Evolutionary conservation across 2,113 vertebrate species (phyloP).

Genomic region (Platanista minor): DNA sequence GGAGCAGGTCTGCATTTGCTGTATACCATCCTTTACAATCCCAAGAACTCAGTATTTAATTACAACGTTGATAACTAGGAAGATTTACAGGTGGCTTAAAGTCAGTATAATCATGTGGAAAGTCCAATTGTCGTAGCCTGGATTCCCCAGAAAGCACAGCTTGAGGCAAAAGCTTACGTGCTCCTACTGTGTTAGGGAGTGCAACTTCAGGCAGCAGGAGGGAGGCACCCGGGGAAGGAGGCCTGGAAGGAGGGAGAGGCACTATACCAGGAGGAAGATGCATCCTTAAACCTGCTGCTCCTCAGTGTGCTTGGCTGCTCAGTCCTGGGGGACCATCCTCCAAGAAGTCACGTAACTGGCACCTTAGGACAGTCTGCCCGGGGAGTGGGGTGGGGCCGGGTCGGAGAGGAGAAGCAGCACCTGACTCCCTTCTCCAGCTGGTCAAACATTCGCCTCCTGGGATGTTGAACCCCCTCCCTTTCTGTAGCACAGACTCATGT

Average conservation of each 20-base stretch:
- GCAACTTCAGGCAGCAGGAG: not conserved
- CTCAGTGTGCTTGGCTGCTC: not conserved
- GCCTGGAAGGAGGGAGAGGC: not conserved
- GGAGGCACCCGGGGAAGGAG: not conserved
- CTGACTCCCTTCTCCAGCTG: not conserved
- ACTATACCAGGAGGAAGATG: not conserved
- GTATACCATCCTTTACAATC: not conserved
- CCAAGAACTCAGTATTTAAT: not conserved
- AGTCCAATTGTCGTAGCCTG: not conserved
- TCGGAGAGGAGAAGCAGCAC: not conserved
- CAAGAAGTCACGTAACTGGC: not conserved
- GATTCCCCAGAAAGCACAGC: not conserved
- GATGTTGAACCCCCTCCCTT: too few relatives aligned
- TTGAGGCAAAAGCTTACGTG: not conserved
- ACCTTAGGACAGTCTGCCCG: not conserved
- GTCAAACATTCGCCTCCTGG: not conserved
- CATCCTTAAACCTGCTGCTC: rapidly evolving
- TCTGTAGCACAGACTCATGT: rapidly evolving
- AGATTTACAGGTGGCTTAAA: not conserved
- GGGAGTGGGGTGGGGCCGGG: too few relatives aligned
- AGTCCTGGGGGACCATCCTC: not conserved
- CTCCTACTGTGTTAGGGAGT: not conserved
- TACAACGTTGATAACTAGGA: not conserved
- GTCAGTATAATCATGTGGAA: not conserved
- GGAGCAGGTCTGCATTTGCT: not conserved